Evolutionary conservation across 1,140 invertebrate species (phyloP).

Genomic region (Goniozus legneri): DNA sequence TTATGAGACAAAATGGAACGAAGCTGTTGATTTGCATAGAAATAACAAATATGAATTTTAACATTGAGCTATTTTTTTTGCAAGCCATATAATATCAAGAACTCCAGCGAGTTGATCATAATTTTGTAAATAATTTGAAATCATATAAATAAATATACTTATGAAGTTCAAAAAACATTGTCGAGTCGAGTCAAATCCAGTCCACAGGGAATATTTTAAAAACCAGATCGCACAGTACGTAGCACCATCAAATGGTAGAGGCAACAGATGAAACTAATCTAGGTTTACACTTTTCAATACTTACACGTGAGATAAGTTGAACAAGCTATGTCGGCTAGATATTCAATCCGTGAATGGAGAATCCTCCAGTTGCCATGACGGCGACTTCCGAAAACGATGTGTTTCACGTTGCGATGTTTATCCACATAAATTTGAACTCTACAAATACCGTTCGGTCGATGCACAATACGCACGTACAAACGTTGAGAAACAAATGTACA

Average conservation of each 20-base stretch:
- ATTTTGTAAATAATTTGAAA: too few species aligned
- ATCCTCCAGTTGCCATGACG: constrained; percentile 40
- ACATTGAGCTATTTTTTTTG: too few species aligned
- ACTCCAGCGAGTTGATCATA: too few species aligned
- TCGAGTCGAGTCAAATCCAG: too few species aligned
- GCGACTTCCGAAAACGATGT: constrained; percentile 14
- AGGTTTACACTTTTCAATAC: too few species aligned
- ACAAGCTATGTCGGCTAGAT: constrained; percentile 20
- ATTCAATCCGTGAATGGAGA: constrained; percentile 27
- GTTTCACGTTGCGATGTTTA: constrained; percentile 7
- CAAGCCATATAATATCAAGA: too few species aligned
- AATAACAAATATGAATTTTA: neutral
- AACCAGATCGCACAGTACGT: neutral
- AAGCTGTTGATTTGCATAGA: neutral
- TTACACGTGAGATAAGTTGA: constrained; percentile 35
- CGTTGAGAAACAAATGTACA: constrained; percentile 17
- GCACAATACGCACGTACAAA: constrained; percentile 1
- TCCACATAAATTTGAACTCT: too few species aligned
- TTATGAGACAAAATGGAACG: constrained; percentile 3
- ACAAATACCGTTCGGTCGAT: neutral
- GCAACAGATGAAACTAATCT: too few species aligned
- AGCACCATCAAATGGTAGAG: neutral
- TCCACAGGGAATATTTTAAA: constrained; percentile 1
- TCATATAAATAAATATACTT: too few species aligned
- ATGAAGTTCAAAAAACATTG: too few species aligned